Conservation (phyloP, 2,888 invertebrate genomes). For the Notodonta dromedarius region DNA sequence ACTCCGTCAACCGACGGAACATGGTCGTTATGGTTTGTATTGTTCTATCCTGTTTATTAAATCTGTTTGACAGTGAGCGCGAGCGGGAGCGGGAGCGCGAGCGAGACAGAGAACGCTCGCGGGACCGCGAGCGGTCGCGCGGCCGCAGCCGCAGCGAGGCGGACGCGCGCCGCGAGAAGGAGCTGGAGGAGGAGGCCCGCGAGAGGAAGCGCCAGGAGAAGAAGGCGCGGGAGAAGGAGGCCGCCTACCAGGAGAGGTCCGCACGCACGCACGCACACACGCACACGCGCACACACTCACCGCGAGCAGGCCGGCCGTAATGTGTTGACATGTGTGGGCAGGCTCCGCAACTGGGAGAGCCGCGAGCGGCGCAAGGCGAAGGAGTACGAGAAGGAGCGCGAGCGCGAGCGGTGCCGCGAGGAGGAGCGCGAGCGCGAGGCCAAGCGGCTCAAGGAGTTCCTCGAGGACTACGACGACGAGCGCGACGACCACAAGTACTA, state of each 20-base stretch:
- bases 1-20: neutral
- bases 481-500: slow-evolving; percentile 98
- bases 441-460: slow-evolving; percentile 96
- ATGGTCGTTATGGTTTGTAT: no score
- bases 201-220: slow-evolving; percentile 96
- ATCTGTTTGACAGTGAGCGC: no score
- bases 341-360: slow-evolving; percentile 90
- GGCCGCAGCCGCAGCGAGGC: slow-evolving; percentile 81
- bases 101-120: slow-evolving; percentile 63
- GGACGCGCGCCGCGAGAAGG: slow-evolving; percentile 90
- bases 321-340: slow-evolving; percentile 23
- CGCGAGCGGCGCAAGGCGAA: slow-evolving; percentile 95
- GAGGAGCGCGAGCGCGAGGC: slow-evolving; percentile 96
- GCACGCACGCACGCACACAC: no score
- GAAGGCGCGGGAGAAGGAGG: slow-evolving; percentile 96
- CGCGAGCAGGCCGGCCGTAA: no score
- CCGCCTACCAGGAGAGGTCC: slow-evolving; percentile 95
- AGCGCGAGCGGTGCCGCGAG: slow-evolving; percentile 88
- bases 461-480: slow-evolving; percentile 99
- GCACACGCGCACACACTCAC: no score
- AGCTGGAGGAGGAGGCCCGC: slow-evolving; percentile 95
- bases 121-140: slow-evolving; percentile 68
- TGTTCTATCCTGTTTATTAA: no score
- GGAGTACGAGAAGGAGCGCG: slow-evolving; percentile 95
- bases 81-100: slow-evolving; percentile 39